Evolutionary conservation across 2,113 vertebrate genomes (phyloP).

Genomic region (Leucosticte australis): DNA sequence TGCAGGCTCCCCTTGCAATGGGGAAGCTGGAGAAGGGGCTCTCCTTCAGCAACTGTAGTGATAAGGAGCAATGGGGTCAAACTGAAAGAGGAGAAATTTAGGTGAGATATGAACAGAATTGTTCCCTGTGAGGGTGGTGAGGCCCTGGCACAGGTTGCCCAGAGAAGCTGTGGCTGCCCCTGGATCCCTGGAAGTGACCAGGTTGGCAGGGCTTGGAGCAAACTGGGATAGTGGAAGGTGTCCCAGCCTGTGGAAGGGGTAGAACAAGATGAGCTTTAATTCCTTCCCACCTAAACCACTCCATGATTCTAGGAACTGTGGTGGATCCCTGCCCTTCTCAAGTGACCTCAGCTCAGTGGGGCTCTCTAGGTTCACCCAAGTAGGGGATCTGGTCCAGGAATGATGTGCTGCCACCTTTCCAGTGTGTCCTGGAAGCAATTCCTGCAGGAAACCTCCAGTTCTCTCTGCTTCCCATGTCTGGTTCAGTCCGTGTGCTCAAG

Average conservation of each 20-base stretch:
- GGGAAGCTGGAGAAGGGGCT: background rate
- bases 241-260: background rate
- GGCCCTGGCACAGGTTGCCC: background rate
- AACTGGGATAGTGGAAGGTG: background rate
- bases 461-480: background rate
- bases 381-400: background rate
- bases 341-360: background rate
- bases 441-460: background rate
- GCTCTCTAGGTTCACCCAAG: background rate
- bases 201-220: rapidly evolving
- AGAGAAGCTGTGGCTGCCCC: background rate
- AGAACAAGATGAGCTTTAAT: background rate
- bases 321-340: background rate
- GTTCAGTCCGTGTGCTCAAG: background rate
- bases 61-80: background rate
- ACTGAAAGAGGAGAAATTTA: background rate
- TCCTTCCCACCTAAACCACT: background rate
- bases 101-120: background rate
- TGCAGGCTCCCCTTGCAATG: background rate
- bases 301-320: background rate
- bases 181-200: background rate
- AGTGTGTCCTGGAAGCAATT: background rate
- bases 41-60: background rate
- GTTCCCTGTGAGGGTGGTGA: background rate
- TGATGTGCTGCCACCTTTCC: background rate